Percentiles rank a stretch among this genome's conserved stretches.
Conservation (phyloP, 2,888 invertebrate genomes). For the Orchesellides sinensis region DNA sequence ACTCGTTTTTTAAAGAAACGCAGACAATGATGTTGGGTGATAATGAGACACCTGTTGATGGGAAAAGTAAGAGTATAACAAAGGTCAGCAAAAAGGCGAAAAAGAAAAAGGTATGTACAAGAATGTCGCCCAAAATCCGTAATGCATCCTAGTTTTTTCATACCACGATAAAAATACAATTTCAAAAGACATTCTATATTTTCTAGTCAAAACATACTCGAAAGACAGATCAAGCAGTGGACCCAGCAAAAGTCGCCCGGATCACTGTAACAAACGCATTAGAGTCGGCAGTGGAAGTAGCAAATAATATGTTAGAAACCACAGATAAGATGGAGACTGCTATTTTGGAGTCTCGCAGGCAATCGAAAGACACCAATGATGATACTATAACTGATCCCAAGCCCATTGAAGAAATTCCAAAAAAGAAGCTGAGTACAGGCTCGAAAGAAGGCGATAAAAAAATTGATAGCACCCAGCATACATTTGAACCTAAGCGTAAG, state of each 20-base stretch:
- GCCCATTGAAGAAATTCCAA: neutral
- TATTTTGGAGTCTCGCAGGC: conserved; percentile 8
- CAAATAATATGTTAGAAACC: neutral
- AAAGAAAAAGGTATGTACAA: conserved; percentile 6
- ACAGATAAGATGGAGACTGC: conserved; percentile 30
- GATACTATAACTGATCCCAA: neutral
- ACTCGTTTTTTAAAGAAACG: conserved; percentile 12
- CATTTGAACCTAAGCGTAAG: no score
- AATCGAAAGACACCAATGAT: conserved; percentile 12
- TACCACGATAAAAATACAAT: neutral
- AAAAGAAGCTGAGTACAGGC: neutral
- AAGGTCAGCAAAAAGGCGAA: neutral
- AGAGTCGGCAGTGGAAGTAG: conserved; percentile 45
- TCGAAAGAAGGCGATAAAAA: no score
- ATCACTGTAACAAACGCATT: conserved; percentile 40
- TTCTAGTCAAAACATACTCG: conserved; percentile 1
- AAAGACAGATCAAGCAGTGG: conserved; percentile 1
- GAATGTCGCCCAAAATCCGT: no score
- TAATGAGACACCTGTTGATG: neutral
- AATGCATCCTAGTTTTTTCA: no score
- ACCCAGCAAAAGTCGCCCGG: conserved; percentile 52
- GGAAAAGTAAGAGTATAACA: neutral
- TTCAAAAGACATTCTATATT: neutral
- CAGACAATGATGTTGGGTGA: neutral
- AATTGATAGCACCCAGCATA: no score